Percentiles rank a stretch among this genome's conserved stretches.
Evolutionary conservation across 2,797 vertebrate genomes (phyloP).

Genomic region (Sitta carolinensis): DNA sequence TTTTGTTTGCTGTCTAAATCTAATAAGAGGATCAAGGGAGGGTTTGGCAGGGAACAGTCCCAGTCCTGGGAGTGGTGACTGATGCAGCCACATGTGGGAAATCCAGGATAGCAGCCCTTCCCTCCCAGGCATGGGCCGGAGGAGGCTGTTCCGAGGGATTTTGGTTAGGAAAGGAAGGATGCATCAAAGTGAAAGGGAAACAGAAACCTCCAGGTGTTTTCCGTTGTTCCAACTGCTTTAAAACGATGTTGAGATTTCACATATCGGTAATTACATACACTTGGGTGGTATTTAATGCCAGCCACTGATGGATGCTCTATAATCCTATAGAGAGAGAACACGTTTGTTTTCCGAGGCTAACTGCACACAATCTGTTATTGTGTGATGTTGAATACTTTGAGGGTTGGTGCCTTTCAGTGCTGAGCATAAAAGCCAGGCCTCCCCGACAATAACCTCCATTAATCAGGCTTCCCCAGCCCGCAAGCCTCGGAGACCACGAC

Average conservation of each 20-base stretch:
- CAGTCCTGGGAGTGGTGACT: neutral
- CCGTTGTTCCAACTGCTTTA: neutral
- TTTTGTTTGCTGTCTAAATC: neutral
- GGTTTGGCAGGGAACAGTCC: neutral
- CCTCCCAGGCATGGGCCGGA: neutral
- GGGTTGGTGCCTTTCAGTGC: constrained; percentile 52
- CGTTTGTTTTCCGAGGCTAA: constrained; percentile 59
- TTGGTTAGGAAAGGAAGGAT: neutral
- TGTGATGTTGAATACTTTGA: constrained; percentile 21
- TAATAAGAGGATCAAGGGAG: neutral
- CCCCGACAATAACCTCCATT: constrained; percentile 56
- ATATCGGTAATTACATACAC: neutral
- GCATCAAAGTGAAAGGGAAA: neutral
- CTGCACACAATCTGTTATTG: constrained; percentile 56
- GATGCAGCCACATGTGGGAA: neutral
- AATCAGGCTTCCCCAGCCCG: constrained; percentile 46
- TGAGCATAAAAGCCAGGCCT: constrained; percentile 47
- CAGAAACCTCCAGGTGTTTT: neutral
- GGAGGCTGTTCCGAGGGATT: neutral
- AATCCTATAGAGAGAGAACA: constrained; percentile 5
- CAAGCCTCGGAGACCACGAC: neutral
- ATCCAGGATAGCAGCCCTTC: constrained; percentile 22
- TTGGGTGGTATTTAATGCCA: neutral
- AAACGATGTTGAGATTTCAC: neutral
- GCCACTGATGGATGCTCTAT: constrained; percentile 37